Evolutionary conservation across 1,140 invertebrate species (phyloP).

Genomic region (Penaeus indicus): DNA sequence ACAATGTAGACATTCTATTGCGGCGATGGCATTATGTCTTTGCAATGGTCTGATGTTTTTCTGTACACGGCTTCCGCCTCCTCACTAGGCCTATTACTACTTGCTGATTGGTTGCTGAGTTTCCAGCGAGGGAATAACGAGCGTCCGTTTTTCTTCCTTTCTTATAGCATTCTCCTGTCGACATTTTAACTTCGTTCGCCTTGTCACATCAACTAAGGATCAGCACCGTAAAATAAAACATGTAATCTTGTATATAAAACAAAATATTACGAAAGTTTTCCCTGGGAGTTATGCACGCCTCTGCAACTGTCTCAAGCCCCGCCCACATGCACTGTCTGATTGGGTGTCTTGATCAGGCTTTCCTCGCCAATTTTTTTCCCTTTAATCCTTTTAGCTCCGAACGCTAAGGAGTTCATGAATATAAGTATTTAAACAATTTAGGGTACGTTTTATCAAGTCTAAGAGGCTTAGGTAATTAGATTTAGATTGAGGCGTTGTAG

Average conservation of each 20-base stretch:
- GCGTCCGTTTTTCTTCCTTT: too few relatives aligned
- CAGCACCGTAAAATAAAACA: background rate
- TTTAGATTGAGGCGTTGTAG: constrained; percentile 16
- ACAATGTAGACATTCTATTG: constrained; percentile 42
- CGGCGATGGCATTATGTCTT: constrained; percentile 52
- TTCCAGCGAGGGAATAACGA: constrained; percentile 12
- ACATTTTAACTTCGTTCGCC: background rate
- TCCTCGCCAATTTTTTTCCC: constrained; percentile 55
- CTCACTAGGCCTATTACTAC: constrained; percentile 57
- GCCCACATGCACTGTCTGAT: constrained; percentile 51
- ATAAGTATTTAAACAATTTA: constrained; percentile 61
- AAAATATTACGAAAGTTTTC: background rate
- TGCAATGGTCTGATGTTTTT: constrained; percentile 54
- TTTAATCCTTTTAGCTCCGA: constrained; percentile 51
- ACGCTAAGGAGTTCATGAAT: constrained; percentile 62
- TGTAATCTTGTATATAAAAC: too few relatives aligned
- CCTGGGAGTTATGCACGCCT: too few relatives aligned
- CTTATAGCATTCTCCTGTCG: background rate
- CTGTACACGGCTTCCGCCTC: constrained; percentile 55
- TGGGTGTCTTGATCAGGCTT: constrained; percentile 62
- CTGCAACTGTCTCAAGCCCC: constrained; percentile 10
- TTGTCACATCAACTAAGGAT: background rate
- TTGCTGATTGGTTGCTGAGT: constrained; percentile 40
- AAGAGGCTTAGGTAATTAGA: constrained; percentile 52
- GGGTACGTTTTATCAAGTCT: constrained; percentile 50